These are phyloP conservation scores for Tubiluchus corallicola DNA, from an alignment of 2,888 invertebrate species.

Conservation along the genomic window DNA sequence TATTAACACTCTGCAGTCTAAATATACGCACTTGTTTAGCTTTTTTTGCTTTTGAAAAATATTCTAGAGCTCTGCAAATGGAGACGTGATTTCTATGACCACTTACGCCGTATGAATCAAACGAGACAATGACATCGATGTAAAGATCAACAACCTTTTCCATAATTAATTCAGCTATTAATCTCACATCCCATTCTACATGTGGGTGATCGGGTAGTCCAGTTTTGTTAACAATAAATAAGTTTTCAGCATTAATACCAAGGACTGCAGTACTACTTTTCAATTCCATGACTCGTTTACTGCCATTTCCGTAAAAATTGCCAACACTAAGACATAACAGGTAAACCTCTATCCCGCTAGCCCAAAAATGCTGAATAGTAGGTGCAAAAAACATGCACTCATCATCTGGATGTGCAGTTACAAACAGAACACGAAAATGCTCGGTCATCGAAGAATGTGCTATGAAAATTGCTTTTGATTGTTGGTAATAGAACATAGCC, in stretches of 20 bases:
- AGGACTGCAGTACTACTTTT: conserved; percentile 57
- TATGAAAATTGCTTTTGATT: too few relatives aligned
- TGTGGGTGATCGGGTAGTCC: too few relatives aligned
- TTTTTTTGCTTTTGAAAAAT: too few relatives aligned
- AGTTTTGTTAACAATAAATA: too few relatives aligned
- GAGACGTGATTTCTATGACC: conserved; percentile 64
- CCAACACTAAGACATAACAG: conserved; percentile 35
- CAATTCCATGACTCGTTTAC: conserved; percentile 51
- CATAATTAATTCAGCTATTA: conserved; percentile 41
- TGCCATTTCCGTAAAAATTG: conserved; percentile 44
- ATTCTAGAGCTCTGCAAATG: conserved; percentile 15
- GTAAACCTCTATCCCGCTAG: too few relatives aligned
- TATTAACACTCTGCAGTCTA: too few relatives aligned
- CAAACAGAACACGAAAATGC: conserved; percentile 53
- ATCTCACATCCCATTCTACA: too few relatives aligned
- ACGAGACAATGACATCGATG: conserved; percentile 79
- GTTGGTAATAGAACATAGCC: too few relatives aligned
- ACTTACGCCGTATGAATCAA: conserved; percentile 82
- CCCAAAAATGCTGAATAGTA: conserved; percentile 16
- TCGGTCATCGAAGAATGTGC: too few relatives aligned
- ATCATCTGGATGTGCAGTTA: conserved; percentile 92
- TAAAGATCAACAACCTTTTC: conserved; percentile 49
- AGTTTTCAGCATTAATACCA: conserved; percentile 56
- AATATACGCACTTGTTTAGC: too few relatives aligned
- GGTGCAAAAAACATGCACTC: conserved; percentile 99